Base-by-base conservation (phyloP, 2,113 vertebrate genomes). In the Coreoperca whiteheadi region DNA sequence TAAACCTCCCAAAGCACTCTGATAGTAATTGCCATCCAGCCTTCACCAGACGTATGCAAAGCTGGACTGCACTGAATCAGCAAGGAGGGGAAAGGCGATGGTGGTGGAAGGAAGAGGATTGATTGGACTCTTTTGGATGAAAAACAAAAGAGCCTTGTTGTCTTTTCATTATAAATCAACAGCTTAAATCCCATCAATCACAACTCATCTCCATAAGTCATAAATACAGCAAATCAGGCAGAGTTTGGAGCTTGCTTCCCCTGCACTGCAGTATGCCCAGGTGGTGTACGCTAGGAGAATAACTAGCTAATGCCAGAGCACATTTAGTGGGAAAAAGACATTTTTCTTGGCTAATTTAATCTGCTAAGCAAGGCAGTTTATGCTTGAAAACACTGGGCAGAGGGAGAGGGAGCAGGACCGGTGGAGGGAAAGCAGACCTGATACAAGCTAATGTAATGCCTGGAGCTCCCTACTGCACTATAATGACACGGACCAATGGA, bases 101-200 rank as follows among this genome's bases (percentile, higher is more conserved):
- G 28, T 25, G 15, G 23, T 59, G 66, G 77, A 82, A 82, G 73
- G 68, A 77, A 88, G 65, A 65, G 71, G 80, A 89, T 91, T 66
- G 87, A 84, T 93, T 77, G 77, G 78, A 79, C 39, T 72, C 57
- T 71, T 84, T 59, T 77, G 69, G 82, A 90, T 88, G 78, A 87
- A 85, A 90, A 94, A 92, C 76, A 91, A 89, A 91, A 70, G 71
- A 74, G 73, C 61, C 83, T 65, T 51, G 37, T 79, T 77, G 59
- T 87, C 78, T 73, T 93, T 94, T 92, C 83, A 92, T 90, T 92
- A 87, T 71, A 83, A 90, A 92, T 90, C 71, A 8, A 84, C 88
- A 43, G 57, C 80, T 89, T 89, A 73, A 91, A 94, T 78, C 69
- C 30, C 74, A 86, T 87, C 51, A 78, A 83, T 87, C 85, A 74